A percentile compares a stretch with the other conserved stretches of the same genome.
These are phyloP conservation scores for Leistus spinibarbis DNA, from an alignment of 2,888 invertebrate species.

Conservation along the genomic window DNA sequence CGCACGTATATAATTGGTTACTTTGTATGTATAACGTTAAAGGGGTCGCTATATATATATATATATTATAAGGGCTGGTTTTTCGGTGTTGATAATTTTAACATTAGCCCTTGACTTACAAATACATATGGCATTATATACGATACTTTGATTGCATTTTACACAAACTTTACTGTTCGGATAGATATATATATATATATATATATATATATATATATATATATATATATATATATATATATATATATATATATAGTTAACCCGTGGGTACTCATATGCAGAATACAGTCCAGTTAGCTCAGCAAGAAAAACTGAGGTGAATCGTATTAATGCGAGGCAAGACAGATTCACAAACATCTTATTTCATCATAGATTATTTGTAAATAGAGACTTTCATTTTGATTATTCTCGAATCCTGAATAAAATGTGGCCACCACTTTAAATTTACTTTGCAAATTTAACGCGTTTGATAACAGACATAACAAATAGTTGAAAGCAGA, in stretches of 20 bases:
- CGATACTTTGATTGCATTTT: background rate
- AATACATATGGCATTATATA: background rate
- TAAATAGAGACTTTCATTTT: background rate
- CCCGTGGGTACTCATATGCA: too few relatives aligned
- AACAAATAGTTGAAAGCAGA: background rate
- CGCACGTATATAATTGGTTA: constrained; percentile 13
- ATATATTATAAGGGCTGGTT: background rate
- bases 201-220: too few relatives aligned
- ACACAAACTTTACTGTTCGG: background rate
- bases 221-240: too few relatives aligned
- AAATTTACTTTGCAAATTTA: background rate
- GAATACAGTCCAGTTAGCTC: too few relatives aligned
- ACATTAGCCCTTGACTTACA: background rate
- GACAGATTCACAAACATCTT: too few relatives aligned
- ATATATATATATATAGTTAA: too few relatives aligned
- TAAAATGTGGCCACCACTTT: background rate
- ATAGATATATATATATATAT: too few relatives aligned
- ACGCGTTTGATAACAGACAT: background rate
- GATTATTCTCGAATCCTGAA: background rate
- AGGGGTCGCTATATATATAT: constrained; percentile 1
- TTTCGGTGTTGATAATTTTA: background rate
- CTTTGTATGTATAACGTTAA: constrained; percentile 3
- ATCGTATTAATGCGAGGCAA: too few relatives aligned
- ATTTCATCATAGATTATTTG: too few relatives aligned
- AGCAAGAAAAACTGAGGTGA: too few relatives aligned